Percentiles rank a stretch among this genome's conserved stretches.
Evolutionary conservation across 2,113 vertebrate species (phyloP).

Genomic region (Malurus melanocephalus): DNA sequence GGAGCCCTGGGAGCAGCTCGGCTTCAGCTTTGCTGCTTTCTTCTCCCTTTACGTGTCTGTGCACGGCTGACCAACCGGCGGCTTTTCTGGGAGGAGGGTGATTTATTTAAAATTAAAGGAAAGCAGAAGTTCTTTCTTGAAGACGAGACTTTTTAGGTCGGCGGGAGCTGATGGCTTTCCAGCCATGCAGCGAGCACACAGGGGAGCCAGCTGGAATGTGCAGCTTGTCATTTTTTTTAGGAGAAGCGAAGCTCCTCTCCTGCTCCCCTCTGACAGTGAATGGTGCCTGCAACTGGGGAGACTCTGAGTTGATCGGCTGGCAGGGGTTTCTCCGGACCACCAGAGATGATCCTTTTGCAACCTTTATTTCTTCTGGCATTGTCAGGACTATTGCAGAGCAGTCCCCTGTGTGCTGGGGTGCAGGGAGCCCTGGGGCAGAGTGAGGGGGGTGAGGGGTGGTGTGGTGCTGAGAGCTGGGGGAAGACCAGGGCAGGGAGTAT

Average conservation of each 20-base stretch:
- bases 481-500: fast-evolving
- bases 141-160: neutral
- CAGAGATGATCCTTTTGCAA: neutral
- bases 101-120: slow-evolving; percentile 50
- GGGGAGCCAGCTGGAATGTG: slow-evolving; percentile 5
- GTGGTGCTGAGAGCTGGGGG: neutral
- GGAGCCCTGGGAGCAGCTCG: neutral
- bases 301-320: neutral
- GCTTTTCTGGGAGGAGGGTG: slow-evolving; percentile 12
- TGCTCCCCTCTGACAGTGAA: neutral
- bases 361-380: neutral
- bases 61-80: slow-evolving; percentile 1
- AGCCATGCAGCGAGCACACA: neutral
- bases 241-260: neutral
- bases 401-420: neutral
- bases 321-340: neutral
- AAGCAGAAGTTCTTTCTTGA: slow-evolving; percentile 48
- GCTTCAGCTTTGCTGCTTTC: slow-evolving; percentile 1
- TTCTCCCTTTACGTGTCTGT: neutral
- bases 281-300: neutral
- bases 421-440: neutral
- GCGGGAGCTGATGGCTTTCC: slow-evolving; percentile 20
- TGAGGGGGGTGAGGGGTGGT: neutral
- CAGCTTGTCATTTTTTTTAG: neutral
- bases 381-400: neutral